Percentiles rank a stretch among this genome's conserved stretches.
Evolutionary conservation across 2,888 invertebrate genomes (phyloP).

Genomic region (Cyclophora albipunctata): DNA sequence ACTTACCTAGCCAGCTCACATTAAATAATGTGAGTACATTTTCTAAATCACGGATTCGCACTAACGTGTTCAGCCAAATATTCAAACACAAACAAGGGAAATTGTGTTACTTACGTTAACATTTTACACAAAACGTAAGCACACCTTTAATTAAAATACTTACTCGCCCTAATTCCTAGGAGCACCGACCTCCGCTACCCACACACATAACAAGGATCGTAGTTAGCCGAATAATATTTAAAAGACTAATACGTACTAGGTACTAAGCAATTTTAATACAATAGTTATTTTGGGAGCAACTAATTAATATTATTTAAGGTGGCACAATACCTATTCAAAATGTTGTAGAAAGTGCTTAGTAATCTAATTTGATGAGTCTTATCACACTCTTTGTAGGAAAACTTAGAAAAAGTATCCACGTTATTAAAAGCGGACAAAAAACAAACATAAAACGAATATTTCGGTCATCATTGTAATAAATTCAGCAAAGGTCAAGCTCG

Average conservation of each 20-base stretch:
- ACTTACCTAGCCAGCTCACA: background rate
- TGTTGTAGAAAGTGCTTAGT: background rate
- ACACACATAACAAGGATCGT: background rate
- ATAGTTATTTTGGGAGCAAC: background rate
- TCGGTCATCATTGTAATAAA: no score
- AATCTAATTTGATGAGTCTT: no score
- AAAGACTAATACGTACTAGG: no score
- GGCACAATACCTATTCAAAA: background rate
- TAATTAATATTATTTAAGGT: background rate
- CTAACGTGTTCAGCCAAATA: background rate
- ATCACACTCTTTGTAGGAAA: no score
- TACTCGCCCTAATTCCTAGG: no score
- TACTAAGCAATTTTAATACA: slow-evolving; percentile 7
- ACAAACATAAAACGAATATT: no score
- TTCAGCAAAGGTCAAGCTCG: no score
- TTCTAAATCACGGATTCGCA: background rate
- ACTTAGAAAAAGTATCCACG: no score
- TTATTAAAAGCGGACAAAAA: no score
- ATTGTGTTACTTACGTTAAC: background rate
- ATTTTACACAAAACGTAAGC: no score
- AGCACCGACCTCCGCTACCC: background rate
- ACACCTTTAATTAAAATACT: no score
- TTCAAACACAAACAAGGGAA: background rate
- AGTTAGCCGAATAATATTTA: background rate
- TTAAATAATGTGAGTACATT: no score